Percentiles rank a stretch among this genome's conserved stretches.
Conservation (phyloP, 2,797 vertebrate genomes). For the Sebastes hubbsi region DNA sequence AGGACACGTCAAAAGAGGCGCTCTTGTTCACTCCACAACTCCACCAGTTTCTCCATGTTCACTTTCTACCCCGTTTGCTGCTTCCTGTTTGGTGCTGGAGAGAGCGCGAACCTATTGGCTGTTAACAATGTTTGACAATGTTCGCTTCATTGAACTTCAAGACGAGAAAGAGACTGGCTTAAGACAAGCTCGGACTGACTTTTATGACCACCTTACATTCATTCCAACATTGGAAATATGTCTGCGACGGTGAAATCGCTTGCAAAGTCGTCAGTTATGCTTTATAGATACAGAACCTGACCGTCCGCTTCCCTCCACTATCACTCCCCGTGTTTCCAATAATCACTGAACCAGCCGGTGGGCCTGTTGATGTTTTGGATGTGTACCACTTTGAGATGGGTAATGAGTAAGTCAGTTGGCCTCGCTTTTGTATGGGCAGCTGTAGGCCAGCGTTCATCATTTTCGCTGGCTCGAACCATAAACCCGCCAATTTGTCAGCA, state of each 20-base stretch:
- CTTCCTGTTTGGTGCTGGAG: too few species aligned
- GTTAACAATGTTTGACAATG: too few species aligned
- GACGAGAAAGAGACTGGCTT: too few species aligned
- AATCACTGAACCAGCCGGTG: background rate
- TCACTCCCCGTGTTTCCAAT: background rate
- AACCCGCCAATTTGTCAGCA: conserved; percentile 42
- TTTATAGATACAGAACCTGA: background rate
- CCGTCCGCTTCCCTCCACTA: background rate
- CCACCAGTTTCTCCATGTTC: too few species aligned
- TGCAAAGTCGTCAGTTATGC: background rate
- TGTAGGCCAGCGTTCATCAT: conserved; percentile 37
- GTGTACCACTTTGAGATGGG: conserved; percentile 11
- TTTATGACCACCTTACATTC: too few species aligned
- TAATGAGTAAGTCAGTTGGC: conserved; percentile 40
- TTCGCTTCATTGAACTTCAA: too few species aligned
- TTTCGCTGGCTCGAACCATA: conserved; percentile 37
- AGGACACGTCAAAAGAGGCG: too few species aligned
- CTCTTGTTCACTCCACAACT: too few species aligned
- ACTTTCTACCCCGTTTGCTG: too few species aligned
- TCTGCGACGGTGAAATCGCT: too few species aligned
- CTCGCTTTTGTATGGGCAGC: conserved; percentile 27
- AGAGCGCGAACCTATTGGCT: rapidly evolving
- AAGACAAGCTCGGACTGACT: too few species aligned
- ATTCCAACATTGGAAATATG: too few species aligned
- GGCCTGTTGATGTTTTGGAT: conserved; percentile 22